Base-by-base conservation (phyloP, 2,888 invertebrate species). In the Dolomedes plantarius region DNA sequence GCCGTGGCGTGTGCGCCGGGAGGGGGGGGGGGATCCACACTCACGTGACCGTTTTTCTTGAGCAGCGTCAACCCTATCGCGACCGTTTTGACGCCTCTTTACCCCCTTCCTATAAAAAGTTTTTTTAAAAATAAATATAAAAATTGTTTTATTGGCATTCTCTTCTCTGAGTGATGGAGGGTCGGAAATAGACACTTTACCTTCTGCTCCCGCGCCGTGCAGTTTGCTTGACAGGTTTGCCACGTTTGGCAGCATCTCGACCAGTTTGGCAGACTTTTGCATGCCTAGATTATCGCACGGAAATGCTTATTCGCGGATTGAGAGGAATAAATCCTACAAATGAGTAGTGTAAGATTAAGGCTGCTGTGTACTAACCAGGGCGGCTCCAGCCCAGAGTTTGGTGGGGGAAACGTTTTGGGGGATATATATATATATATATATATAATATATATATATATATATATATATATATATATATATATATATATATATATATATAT, bases 151-250 rank as follows among this genome's bases (percentile, higher is more conserved):
- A 77, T 76, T 72, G 36, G 64, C 83, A 69, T 77, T 83, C 76
- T 73, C 74, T 36, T 72, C 39, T 36, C n/a, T n/a, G 16, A 19
- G 27, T 83, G 83, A 83, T 83, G 76, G 83, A 83, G 83, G 76
- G 83, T 69, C 83, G 83, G 83, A 83, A 83, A 83, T 71, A 75
- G 83, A 83, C 83, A 76, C 83, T 83, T 64, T 83, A 77, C 83
- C 83, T 83, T 83, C 83, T 83, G 83, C 76, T 72, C 65, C 72
- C 72, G 28, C 31, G 41, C 31, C 46, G 41, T 23, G 23, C 27
- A 62, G 6, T 27, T 9, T 27, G 2, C 5, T 16, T 27, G 11
- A 23, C 0, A 16, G 27, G 62, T 28, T 9, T 62, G 9, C n/a
- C n/a, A 62, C 9, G 9, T 28, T 9, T 62, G 62, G 62, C 62